phyloP scores from a whole-genome alignment of 2,888 invertebrate genomes.

The Melieria picta region DNA sequence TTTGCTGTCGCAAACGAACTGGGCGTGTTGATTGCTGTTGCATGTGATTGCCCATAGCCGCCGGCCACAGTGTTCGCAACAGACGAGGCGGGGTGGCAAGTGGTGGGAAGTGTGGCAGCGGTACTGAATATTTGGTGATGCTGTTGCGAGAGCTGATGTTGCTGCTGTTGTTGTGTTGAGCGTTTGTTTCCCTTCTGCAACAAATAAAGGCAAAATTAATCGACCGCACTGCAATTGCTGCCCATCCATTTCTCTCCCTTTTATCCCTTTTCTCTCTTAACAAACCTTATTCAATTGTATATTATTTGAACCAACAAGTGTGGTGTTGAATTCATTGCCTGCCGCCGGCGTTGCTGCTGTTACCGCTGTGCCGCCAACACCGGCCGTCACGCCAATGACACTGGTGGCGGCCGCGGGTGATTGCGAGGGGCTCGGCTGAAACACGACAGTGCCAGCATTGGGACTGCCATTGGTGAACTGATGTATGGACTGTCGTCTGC shows the following conservation, averaged over 20 bases:
- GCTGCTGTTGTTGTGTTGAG: slow-evolving; percentile 49
- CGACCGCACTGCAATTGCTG: too few relatives aligned
- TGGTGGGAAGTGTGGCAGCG: slow-evolving; percentile 45
- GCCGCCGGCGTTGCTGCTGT: slow-evolving; percentile 49
- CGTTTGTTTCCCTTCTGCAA: slow-evolving; percentile 62
- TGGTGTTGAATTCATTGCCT: slow-evolving; percentile 66
- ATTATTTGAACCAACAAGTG: slow-evolving; percentile 67
- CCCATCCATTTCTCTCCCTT: background rate
- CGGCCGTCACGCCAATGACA: slow-evolving; percentile 63
- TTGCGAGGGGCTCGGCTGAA: slow-evolving; percentile 67
- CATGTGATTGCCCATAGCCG: slow-evolving; percentile 64
- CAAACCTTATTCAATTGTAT: slow-evolving; percentile 66
- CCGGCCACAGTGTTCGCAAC: slow-evolving; percentile 55
- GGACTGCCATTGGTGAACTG: slow-evolving; percentile 66
- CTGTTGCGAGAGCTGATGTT: slow-evolving; percentile 46
- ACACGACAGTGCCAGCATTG: slow-evolving; percentile 66
- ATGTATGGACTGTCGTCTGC: slow-evolving; percentile 66
- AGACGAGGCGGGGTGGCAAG: slow-evolving; percentile 45
- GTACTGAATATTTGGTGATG: slow-evolving; percentile 61
- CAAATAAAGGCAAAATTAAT: background rate
- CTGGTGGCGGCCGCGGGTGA: slow-evolving; percentile 66
- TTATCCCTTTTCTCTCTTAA: background rate
- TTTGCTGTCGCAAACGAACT: slow-evolving; percentile 65
- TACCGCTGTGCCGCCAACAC: slow-evolving; percentile 48
- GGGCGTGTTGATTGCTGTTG: slow-evolving; percentile 63